These are phyloP conservation scores for Lampris incognitus DNA, from an alignment of 2,113 vertebrate genomes.

Conservation along the genomic window DNA sequence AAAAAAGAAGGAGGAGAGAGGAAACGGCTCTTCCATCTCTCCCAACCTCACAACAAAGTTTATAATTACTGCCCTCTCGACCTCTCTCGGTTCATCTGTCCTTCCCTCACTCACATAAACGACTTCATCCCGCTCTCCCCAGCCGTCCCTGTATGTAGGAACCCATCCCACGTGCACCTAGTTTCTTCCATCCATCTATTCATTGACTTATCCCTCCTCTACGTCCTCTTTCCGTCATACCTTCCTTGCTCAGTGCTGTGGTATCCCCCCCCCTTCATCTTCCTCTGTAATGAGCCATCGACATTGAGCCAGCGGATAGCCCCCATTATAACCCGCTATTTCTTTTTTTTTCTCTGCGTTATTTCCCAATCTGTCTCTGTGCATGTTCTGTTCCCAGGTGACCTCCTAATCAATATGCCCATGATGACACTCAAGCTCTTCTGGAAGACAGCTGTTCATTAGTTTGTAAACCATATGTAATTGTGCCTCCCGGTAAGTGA, in stretches of 20 bases:
- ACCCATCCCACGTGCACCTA: constrained; percentile 49
- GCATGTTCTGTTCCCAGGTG: constrained; percentile 17
- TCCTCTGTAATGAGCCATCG: constrained; percentile 52
- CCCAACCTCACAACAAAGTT: constrained; percentile 47
- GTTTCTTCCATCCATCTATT: constrained; percentile 18
- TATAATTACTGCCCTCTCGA: constrained; percentile 58
- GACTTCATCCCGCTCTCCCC: not conserved
- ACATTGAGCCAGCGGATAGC: constrained; percentile 23
- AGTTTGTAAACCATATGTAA: constrained; percentile 72
- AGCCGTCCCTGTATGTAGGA: constrained; percentile 28
- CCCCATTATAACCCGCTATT: constrained; percentile 24
- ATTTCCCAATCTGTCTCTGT: constrained; percentile 51
- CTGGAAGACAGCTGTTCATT: constrained; percentile 68
- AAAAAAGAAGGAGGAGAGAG: not conserved
- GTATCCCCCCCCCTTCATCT: constrained; percentile 21
- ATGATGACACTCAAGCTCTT: constrained; percentile 58
- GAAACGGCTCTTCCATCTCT: constrained; percentile 47
- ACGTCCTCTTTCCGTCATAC: not conserved
- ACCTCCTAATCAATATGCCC: constrained; percentile 55
- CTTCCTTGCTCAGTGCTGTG: not conserved
- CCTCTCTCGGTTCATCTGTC: constrained; percentile 45
- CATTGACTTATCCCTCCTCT: not conserved
- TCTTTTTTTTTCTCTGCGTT: constrained; percentile 23
- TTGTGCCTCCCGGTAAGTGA: constrained; percentile 62
- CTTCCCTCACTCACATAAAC: constrained; percentile 17